Conservation (phyloP, 2,888 invertebrate species). For the Neocrepidodera transversa region DNA sequence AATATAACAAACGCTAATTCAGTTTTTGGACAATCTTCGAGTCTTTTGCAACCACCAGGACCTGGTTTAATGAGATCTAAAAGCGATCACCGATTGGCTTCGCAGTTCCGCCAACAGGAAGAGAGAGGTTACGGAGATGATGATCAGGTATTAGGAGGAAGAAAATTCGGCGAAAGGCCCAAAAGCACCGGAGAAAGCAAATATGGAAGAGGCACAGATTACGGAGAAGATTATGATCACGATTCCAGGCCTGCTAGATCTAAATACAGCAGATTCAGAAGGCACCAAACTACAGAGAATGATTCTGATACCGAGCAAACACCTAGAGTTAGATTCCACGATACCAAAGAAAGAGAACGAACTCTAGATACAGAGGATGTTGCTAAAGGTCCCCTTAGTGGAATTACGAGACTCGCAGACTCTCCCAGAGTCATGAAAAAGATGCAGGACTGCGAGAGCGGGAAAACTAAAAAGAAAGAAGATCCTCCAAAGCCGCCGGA, state of each 20-base stretch:
- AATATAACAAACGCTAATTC: conserved; percentile 74
- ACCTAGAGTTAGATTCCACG: conserved; percentile 72
- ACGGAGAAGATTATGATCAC: conserved; percentile 72
- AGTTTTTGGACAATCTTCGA: conserved; percentile 59
- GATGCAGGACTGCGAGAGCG: conserved; percentile 77
- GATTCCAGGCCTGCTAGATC: conserved; percentile 70
- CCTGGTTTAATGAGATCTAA: conserved; percentile 91
- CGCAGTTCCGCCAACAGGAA: conserved; percentile 87
- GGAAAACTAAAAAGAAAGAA: conserved; percentile 80
- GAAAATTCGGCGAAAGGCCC: conserved; percentile 79
- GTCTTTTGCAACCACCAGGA: conserved; percentile 66
- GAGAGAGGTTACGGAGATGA: conserved; percentile 66
- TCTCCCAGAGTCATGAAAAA: conserved; percentile 90
- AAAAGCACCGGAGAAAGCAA: conserved; percentile 52
- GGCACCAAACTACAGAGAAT: conserved; percentile 68
- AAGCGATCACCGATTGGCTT: conserved; percentile 89
- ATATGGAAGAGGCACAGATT: conserved; percentile 64
- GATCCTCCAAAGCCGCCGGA: conserved; percentile 66
- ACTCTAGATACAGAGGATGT: conserved; percentile 91
- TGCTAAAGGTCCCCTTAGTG: conserved; percentile 84
- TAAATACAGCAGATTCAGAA: conserved; percentile 69
- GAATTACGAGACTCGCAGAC: conserved; percentile 85
- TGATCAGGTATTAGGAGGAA: conserved; percentile 74
- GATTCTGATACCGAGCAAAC: conserved; percentile 77
- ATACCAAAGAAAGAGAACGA: conserved; percentile 71